These are phyloP conservation scores for Ceratotherium simum DNA, from an alignment of 2,113 vertebrate genomes.

Conservation along the genomic window DNA sequence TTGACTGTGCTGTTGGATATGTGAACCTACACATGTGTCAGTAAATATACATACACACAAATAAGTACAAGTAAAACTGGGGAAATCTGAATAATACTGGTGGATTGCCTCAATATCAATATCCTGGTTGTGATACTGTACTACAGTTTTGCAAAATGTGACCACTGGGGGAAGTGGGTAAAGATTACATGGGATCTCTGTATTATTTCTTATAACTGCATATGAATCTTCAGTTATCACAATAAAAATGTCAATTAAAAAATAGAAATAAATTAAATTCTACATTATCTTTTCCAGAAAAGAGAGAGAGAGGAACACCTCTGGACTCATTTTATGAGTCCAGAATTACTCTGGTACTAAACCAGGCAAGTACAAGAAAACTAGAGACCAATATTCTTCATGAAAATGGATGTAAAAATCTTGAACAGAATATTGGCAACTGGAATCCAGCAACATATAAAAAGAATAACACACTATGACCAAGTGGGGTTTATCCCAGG, in stretches of 20 bases:
- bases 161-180: background rate
- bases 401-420: too few species aligned
- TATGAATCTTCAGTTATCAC: background rate
- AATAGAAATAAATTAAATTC: background rate
- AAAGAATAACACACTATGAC: background rate
- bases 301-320: background rate
- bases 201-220: background rate
- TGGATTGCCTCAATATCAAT: background rate
- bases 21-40: background rate
- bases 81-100: too few species aligned
- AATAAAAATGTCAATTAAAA: background rate
- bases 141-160: background rate
- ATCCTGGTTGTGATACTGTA: background rate
- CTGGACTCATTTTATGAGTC: too few species aligned
- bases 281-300: background rate
- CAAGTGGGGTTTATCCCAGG: background rate
- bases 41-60: too few species aligned
- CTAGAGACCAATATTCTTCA: too few species aligned
- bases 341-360: too few species aligned
- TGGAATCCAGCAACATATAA: too few species aligned
- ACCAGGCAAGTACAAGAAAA: too few species aligned
- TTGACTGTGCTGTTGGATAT: background rate
- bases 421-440: too few species aligned
- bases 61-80: too few species aligned
- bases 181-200: background rate